Percentiles rank a stretch among this genome's conserved stretches.
These are phyloP conservation scores for Thereva unica DNA, from an alignment of 2,888 invertebrate genomes.

Conservation along the genomic window DNA sequence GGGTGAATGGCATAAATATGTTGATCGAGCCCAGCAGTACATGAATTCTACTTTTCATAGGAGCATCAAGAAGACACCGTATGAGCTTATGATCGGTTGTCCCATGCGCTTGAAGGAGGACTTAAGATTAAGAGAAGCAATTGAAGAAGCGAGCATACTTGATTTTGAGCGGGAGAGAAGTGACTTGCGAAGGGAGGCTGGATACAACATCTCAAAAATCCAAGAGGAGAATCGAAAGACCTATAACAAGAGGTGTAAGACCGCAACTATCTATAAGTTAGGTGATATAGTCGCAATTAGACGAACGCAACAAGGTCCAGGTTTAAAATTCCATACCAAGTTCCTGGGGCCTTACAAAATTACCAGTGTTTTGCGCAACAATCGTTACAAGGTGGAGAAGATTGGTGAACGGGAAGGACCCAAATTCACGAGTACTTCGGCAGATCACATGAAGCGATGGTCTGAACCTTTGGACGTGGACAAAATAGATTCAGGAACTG, in stretches of 20 bases:
- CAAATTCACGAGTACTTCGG: background rate
- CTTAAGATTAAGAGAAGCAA: background rate
- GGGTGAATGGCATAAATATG: conserved; percentile 3
- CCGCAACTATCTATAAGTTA: background rate
- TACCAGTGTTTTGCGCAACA: background rate
- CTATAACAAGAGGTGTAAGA: background rate
- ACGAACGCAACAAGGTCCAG: too few species aligned
- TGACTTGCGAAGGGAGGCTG: conserved; percentile 39
- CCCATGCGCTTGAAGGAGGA: conserved; percentile 23
- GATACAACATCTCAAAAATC: background rate
- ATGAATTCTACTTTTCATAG: background rate
- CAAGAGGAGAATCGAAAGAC: conserved; percentile 3
- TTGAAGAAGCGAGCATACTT: background rate
- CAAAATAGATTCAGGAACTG: too few species aligned
- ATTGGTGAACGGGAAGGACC: conserved; percentile 1
- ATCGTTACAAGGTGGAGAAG: conserved; percentile 3
- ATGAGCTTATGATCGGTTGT: background rate
- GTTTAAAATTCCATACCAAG: too few species aligned
- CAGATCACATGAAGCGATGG: conserved; percentile 8
- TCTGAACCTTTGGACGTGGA: background rate
- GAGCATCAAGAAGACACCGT: background rate
- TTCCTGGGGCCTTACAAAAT: too few species aligned
- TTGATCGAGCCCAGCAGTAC: background rate
- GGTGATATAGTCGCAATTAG: background rate
- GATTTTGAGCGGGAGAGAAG: background rate